Evolutionary conservation across 2,113 vertebrate genomes (phyloP).

Genomic region (Lates calcarifer): DNA sequence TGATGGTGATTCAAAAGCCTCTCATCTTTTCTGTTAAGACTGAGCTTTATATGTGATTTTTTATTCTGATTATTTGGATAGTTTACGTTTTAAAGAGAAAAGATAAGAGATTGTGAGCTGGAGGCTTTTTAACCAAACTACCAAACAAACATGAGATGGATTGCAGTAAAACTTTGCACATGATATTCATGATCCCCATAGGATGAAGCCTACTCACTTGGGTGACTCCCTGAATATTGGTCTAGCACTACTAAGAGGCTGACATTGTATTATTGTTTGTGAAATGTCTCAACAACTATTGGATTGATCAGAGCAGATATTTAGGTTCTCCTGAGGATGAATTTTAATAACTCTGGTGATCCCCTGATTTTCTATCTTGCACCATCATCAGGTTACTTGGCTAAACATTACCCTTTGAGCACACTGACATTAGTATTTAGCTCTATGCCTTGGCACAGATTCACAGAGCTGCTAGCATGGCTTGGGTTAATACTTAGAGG

Average conservation of each 20-base stretch:
- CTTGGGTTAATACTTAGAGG: neutral
- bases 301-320: neutral
- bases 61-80: neutral
- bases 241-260: no score
- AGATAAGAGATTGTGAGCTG: neutral
- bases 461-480: neutral
- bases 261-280: no score
- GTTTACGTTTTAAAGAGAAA: neutral
- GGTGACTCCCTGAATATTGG: neutral
- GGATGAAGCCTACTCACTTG: no score
- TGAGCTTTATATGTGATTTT: neutral
- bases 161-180: neutral
- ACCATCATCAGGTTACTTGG: neutral
- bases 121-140: neutral
- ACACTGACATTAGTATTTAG: constrained; percentile 1
- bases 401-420: neutral
- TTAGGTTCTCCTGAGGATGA: neutral
- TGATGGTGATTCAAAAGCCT: constrained; percentile 16
- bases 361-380: neutral
- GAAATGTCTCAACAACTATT: neutral
- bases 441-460: neutral
- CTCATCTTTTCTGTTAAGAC: constrained; percentile 3
- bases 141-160: neutral
- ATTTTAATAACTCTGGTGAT: neutral
- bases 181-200: neutral